Evolutionary conservation across 2,797 vertebrate species (phyloP).

Genomic region (Lophotriccus pileatus): DNA sequence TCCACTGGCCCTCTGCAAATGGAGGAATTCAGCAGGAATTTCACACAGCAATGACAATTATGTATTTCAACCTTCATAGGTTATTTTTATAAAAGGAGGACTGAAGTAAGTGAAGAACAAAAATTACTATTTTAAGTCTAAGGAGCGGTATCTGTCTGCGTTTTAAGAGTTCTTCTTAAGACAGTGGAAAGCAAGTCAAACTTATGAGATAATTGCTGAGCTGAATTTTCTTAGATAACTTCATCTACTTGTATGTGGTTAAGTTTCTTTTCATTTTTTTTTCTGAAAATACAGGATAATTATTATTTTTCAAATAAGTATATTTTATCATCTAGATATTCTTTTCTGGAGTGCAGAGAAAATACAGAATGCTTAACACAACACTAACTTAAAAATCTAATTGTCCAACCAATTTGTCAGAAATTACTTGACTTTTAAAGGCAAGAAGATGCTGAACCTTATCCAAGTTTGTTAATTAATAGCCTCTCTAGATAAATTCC

Average conservation of each 20-base stretch:
- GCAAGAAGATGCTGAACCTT: conserved; percentile 67
- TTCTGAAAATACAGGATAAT: background rate
- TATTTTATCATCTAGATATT: background rate
- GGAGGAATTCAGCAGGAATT: background rate
- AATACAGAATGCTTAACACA: conserved; percentile 20
- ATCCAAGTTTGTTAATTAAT: conserved; percentile 80
- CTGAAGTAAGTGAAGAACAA: background rate
- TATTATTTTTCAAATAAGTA: background rate
- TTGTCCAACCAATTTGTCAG: conserved; percentile 47
- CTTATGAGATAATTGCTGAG: background rate
- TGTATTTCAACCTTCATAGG: background rate
- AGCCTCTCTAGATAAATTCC: conserved; percentile 74
- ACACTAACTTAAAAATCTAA: conserved; percentile 46
- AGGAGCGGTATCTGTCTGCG: background rate
- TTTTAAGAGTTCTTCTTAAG: background rate
- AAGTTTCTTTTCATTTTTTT: background rate
- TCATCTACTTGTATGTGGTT: background rate
- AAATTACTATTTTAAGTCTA: background rate
- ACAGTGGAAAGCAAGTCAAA: background rate
- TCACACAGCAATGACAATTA: background rate
- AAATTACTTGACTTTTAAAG: conserved; percentile 61
- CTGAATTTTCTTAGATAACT: background rate
- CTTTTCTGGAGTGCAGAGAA: background rate
- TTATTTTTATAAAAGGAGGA: background rate
- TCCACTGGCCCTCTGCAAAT: background rate